phyloP scores from a whole-genome alignment of 2,888 invertebrate species.

The Drosophila anceps region DNA sequence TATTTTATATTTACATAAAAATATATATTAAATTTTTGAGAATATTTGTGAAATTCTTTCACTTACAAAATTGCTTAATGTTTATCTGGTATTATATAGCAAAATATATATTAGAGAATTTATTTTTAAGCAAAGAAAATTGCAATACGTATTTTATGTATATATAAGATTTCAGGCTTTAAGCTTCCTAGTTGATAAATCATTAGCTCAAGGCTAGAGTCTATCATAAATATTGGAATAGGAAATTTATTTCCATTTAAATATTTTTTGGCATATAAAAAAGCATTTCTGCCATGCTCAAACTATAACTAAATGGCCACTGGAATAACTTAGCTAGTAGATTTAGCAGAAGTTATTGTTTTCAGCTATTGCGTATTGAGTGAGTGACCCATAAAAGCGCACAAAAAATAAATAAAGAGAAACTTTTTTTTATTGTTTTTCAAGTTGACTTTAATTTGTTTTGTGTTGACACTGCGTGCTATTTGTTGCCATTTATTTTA shows the following conservation, averaged over 20 bases:
- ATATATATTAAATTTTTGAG: too few relatives aligned
- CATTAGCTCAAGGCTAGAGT: not conserved
- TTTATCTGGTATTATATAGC: too few relatives aligned
- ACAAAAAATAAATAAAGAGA: not conserved
- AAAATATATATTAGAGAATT: not conserved
- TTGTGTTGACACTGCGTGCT: not conserved
- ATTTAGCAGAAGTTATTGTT: not conserved
- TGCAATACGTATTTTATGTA: not conserved
- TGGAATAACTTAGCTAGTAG: not conserved
- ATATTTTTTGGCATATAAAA: not conserved
- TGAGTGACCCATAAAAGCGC: not conserved
- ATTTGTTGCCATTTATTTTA: not conserved
- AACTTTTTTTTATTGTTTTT: slow-evolving; percentile 3
- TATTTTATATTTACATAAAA: too few relatives aligned
- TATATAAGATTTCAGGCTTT: not conserved
- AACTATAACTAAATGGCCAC: not conserved
- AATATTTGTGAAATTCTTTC: too few relatives aligned
- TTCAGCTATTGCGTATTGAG: not conserved
- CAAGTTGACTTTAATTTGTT: slow-evolving; percentile 7
- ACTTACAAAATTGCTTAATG: not conserved
- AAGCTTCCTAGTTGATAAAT: not conserved
- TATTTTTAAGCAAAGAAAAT: not conserved
- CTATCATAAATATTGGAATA: not conserved
- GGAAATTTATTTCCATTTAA: not conserved
- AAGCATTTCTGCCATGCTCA: not conserved